These are phyloP conservation scores for Hyppa rectilinea DNA, from an alignment of 2,888 invertebrate genomes.

Conservation along the genomic window DNA sequence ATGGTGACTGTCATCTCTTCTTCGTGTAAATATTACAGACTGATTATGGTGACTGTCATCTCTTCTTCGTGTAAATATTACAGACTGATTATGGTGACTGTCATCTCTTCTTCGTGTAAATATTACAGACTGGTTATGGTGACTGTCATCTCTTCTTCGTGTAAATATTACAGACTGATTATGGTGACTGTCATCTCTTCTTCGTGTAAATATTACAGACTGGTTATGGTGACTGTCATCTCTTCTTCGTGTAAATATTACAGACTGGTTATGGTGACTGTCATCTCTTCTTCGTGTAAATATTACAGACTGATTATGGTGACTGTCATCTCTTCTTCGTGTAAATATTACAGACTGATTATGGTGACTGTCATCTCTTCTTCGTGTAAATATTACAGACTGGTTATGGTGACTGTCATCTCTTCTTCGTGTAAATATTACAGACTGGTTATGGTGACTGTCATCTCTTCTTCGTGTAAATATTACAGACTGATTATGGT, in stretches of 20 bases:
- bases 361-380: not conserved
- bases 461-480: not conserved
- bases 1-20: not conserved
- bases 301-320: not conserved
- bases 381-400: not conserved
- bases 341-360: not conserved
- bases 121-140: not conserved
- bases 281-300: not conserved
- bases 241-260: not conserved
- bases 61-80: not conserved
- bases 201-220: not conserved
- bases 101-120: not conserved
- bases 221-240: not conserved
- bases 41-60: not conserved
- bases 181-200: not conserved
- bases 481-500: not conserved
- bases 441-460: not conserved
- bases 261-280: not conserved
- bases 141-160: not conserved
- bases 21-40: not conserved
- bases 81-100: not conserved
- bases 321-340: not conserved
- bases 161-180: not conserved
- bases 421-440: not conserved
- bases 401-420: not conserved